Evolutionary conservation across 1,140 invertebrate genomes (phyloP), one percentile per base, ranked within the genome.

Genomic region (Drosophila virilis): DNA sequence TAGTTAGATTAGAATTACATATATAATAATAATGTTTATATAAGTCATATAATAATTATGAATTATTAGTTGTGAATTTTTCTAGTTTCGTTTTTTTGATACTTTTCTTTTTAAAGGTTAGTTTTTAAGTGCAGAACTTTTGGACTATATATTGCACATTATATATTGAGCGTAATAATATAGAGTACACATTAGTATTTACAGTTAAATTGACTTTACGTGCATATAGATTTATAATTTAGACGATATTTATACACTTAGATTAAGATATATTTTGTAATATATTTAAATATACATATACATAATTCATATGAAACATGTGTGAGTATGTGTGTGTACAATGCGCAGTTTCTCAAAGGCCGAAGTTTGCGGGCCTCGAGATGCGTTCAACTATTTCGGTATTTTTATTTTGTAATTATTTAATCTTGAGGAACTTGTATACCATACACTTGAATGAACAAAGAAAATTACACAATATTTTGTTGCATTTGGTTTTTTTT

Each of bases 381-480:
- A 59, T 71, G 80, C 83, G 69, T 81, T 79, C 10, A 38, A 74
- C 78, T 76, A 84, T 84, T 80, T 58, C 22, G 38, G 37, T 78
- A 64, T 40, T 72, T 64, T 66, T 72, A 52, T 60, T 76, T 88
- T 82, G 78, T 76, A 77, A 79, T 83, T 76, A 55, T 88, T 86
- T 89, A 89, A 84, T 89, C 68, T 89, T 84, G 88, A 91, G 88
- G 88, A 91, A 91, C 88, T 91, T 91, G 88, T 91, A 91, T 91
- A 91, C 88, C 88, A 91, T 91, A 91, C 85, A 89, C 73, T 91
- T 90, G 86, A 91, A 91, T 90, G 86, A 90, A 89, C 85, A 89
- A 89, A 89, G 85, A 89, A 89, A 89, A 89, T 89, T 89, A 89
- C 81, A 89, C 76, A 81, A 85, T 83, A 77, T 85, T 90, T 90